Conservation (phyloP, 92 coral and sea anemone genomes). For the Actinostola sp. region DNA sequence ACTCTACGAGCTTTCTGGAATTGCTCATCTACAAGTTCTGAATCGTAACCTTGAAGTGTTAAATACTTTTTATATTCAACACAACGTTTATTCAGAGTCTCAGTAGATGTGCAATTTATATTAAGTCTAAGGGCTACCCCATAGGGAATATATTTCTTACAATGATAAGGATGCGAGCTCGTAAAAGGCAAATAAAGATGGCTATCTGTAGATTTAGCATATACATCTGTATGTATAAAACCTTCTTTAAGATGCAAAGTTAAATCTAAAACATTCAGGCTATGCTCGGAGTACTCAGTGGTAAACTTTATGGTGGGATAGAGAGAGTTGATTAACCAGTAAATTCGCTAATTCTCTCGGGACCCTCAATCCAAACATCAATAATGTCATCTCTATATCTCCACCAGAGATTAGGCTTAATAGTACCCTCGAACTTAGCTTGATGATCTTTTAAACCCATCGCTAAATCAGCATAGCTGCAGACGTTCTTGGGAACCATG, state of each 20-base stretch:
- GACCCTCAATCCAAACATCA: conserved; percentile 36
- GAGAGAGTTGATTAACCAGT: conserved; percentile 24
- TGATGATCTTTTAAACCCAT: conserved; percentile 16
- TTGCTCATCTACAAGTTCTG: background rate
- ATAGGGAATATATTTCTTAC: conserved; percentile 43
- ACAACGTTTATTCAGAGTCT: background rate
- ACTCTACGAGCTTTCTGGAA: background rate
- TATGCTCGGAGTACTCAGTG: background rate
- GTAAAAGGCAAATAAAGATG: conserved; percentile 47
- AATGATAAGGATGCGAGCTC: conserved; percentile 51
- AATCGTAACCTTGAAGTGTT: conserved; percentile 22
- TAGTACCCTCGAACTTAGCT: conserved; percentile 33
- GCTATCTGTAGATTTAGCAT: conserved; percentile 57
- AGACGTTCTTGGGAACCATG: conserved; percentile 56
- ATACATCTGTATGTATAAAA: too few species aligned
- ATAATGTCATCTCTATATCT: conserved; percentile 37
- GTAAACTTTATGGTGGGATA: conserved; percentile 9
- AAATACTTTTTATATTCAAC: conserved; percentile 29
- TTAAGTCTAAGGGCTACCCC: conserved; percentile 47
- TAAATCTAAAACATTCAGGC: background rate
- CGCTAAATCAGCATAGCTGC: conserved; percentile 53
- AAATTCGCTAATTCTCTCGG: conserved; percentile 10
- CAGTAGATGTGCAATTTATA: conserved; percentile 13
- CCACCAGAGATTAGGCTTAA: conserved; percentile 27
- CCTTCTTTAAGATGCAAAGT: background rate